Conservation (phyloP, 2,888 invertebrate genomes). For the Smittia aterrima region DNA sequence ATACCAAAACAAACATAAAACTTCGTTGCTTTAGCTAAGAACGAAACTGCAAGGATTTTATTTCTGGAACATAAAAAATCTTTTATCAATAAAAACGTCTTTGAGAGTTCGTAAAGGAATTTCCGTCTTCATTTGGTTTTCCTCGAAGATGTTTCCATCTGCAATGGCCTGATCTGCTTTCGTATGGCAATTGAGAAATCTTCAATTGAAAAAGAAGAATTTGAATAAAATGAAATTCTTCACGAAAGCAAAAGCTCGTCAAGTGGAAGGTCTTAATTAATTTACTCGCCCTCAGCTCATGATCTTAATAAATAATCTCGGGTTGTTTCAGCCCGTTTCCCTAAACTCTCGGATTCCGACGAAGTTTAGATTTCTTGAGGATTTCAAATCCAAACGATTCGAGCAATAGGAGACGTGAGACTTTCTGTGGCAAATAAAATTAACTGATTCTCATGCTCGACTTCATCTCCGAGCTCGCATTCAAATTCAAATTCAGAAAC, state of each 20-base stretch:
- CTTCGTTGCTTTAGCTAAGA: background rate
- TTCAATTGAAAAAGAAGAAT: no score
- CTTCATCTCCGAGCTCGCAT: background rate
- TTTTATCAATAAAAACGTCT: conserved; percentile 5
- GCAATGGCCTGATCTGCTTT: no score
- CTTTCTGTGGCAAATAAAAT: conserved; percentile 7
- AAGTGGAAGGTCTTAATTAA: conserved; percentile 4
- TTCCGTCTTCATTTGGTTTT: background rate
- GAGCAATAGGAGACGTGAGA: background rate
- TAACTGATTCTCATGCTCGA: conserved; percentile 23
- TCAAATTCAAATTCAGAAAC: conserved; percentile 19
- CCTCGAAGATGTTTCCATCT: no score
- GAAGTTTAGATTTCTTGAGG: background rate
- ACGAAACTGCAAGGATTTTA: background rate
- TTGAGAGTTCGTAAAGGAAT: conserved; percentile 2
- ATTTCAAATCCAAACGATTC: background rate
- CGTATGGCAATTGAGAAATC: no score
- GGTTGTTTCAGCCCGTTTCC: background rate
- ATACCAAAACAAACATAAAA: conserved; percentile 7
- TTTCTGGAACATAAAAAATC: no score
- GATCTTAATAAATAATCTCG: conserved; percentile 14
- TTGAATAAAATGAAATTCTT: background rate
- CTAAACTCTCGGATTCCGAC: background rate
- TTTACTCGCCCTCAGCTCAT: conserved; percentile 6
- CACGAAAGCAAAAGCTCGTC: background rate